Base-by-base conservation (phyloP, 2,797 vertebrate species). In the Enteromius trimaculatus region DNA sequence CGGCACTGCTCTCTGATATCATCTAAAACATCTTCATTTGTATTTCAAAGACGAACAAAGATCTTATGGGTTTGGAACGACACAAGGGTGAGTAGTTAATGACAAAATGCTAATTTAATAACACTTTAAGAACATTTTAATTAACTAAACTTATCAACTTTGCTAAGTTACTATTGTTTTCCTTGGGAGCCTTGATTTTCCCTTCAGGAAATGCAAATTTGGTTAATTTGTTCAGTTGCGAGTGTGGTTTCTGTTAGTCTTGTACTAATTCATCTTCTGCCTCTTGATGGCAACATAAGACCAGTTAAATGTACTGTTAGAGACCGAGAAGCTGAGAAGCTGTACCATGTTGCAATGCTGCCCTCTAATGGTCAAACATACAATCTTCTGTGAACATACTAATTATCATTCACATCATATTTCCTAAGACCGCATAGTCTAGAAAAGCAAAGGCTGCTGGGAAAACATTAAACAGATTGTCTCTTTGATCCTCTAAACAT, bases 271-370 rank as follows among this genome's bases (percentile, higher is more conserved):
- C 37, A 13, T 2, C 1, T 49, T 9, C 1, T 0, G 44, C 93
- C 95, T 90, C 76, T 72, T 93, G 95, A 90, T 93, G 94, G 92
- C 92, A 85, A 85, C 87, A 62, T 74, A 87, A 91, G 86, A 93
- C 88, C 84, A 85, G 26, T 44, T 58, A 88, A 65, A 81, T 26
- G 19, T 23, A 31, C 21, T 1, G 8, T 62, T 64, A 14, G 14
- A 21, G 14, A 23, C 34, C 39, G 29, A 51, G 26, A 66, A 66
- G 23, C 11, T 66, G 29, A 51, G 26, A 66, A 66, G 23, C 11
- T 66, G 60, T 14, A 21, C 21, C 5, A 44, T 47, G 85, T 85
- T 89, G 90, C 91, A 85, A 90, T 79, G 65, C 76, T 90, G 90
- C 90, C 71, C 90, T 90, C 94, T 90, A 69, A 90, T 91, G 93